Evolutionary conservation across 92 coral and sea anemone species (phyloP), one percentile per base, ranked within the genome.

Genomic region (Parazoanthus atlanticus): DNA sequence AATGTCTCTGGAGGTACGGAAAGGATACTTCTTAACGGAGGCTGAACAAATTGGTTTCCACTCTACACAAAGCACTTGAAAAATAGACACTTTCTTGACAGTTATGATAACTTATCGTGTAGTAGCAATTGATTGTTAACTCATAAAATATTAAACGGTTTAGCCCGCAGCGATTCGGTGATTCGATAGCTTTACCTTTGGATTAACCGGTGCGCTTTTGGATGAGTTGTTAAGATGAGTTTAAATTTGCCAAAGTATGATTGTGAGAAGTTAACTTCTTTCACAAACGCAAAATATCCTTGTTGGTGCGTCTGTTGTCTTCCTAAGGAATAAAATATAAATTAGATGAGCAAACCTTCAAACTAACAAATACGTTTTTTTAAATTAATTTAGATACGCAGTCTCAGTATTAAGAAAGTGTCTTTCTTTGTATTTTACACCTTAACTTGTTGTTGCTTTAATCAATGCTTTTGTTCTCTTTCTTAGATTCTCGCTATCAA

Each of bases 101-200:
- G 79, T 71, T 84, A 33, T 46, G 67, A 43, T 41, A 40, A 70
- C 78, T 16, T 43, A 84, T 81, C 61, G 58, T 66, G 32, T 32
- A 12, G 33, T 66, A 65, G 76, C 86, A 69, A 64, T 70, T 84
- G 77, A 9, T 26, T 84, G 78, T 43, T 33, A 69, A 7, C 64
- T 84, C 78, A 70, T 84, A 26, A 41, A 84, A 65, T 84, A 69
- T 84, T 71, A 70, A 84, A 84, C 66, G 65, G 33, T 69, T 6
- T n/a, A 32, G 31, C 65, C 40, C 30, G 78, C 77, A 16, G 77
- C 33, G 77, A 83, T 32, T 46, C 78, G 65, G 15, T 71, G 64
- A 84, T 70, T 84, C 87, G 78, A 17, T 76, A 10, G 36, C 28
- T 70, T 25, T 34, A 64, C 86, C 64, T 1, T 46, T 67, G 19